phyloP scores from a whole-genome alignment of 2,888 invertebrate genomes.

The Acronicta psi region DNA sequence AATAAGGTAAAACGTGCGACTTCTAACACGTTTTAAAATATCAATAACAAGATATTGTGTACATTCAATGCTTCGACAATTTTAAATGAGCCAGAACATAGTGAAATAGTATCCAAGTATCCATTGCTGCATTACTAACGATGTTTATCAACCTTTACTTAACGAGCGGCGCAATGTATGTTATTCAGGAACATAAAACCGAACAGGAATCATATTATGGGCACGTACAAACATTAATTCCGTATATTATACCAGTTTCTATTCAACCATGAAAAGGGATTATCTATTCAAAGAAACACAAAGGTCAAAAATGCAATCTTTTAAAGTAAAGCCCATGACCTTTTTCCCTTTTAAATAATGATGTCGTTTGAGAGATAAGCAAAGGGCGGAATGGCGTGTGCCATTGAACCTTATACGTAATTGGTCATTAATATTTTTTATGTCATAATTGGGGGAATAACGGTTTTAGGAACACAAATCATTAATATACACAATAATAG shows the following conservation, averaged over 20 bases:
- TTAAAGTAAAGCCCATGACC: conserved; percentile 42
- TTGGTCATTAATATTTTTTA: conserved; percentile 31
- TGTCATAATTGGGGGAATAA: conserved; percentile 39
- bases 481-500: too few species aligned
- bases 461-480: not conserved
- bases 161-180: conserved; percentile 5
- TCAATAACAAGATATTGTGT: conserved; percentile 3
- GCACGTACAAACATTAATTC: conserved; percentile 19
- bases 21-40: conserved; percentile 23
- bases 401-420: conserved; percentile 34
- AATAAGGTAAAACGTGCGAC: conserved; percentile 24
- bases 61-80: conserved; percentile 2
- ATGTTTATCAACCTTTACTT: not conserved
- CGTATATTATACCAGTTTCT: conserved; percentile 3
- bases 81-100: not conserved
- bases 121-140: conserved; percentile 13
- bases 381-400: conserved; percentile 44
- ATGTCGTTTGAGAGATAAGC: conserved; percentile 47
- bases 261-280: conserved; percentile 21
- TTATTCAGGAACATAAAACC: not conserved
- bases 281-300: conserved; percentile 26
- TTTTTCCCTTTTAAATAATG: conserved; percentile 47
- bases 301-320: conserved; percentile 39
- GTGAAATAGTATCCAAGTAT: not conserved
- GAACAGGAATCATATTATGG: conserved; percentile 1